Base-by-base conservation (phyloP, 2,113 vertebrate species). In the Panthera tigris region DNA sequence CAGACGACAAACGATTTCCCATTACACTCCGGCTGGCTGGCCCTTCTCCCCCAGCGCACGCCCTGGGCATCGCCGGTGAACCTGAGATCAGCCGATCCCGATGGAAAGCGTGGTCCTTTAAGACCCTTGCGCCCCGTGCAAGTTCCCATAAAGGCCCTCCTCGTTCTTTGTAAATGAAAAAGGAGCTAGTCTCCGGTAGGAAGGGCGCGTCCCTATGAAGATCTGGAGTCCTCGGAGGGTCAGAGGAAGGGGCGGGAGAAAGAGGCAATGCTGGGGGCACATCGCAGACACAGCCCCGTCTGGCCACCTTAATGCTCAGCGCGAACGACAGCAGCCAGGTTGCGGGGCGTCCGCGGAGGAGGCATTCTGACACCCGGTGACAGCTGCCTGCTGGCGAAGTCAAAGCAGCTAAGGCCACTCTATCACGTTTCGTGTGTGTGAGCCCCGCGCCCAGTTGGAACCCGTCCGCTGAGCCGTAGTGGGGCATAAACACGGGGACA, bases 341-440 rank as follows among this genome's bases (percentile, higher is more conserved):
- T 5, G 12, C 2, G 23, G 36, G 19, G 45, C 36, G 1, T 23
- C 45, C 15, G 0, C 7, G 4, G 48, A 25, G 9, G 25, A 1
- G 69, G 84, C 8, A 0, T 27, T 36, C 39, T 31, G n/a, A 29
- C 7, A 66, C n/a, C 74, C 52, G 8, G 84, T 21, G 74, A 71
- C 25, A 5, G 45, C 41, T 33, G 19, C 41, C 73, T 33, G 3
- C 33, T 21, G 15, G 39, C 25, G 15, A 41, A 80, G 52, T 66
- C 76, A 93, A 52, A 79, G 45, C 52, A 39, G 36, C 5, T 5
- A 52, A 68, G 57, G 63, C 39, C 63, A 31, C 36, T 16, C 48
- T 25, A 10, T 18, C 10, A 13, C 4, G 5, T 7, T 23, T 45
- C 41, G 0, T 33, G 23, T 41, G 50, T 33, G 4, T 0, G 25